Evolutionary conservation across 2,113 vertebrate genomes (phyloP), one percentile per base, ranked within the genome.

Genomic region (Trochalopteron elliotii): DNA sequence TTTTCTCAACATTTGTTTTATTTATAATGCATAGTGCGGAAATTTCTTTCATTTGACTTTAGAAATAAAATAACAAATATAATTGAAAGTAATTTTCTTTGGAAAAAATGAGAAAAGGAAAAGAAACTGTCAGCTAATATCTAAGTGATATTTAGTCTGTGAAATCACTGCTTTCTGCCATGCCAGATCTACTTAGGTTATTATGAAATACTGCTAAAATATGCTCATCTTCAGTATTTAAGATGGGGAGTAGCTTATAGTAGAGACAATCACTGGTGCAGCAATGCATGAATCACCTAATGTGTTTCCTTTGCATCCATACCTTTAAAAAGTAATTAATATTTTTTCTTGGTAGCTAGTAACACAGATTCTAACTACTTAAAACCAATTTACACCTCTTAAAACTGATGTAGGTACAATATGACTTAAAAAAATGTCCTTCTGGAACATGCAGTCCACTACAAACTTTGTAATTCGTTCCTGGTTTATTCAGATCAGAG

Each of bases 261-360:
- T 0, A 28, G 42, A 70, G 12, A 12, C 27, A 72, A 15, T 25
- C 15, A 52, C 4, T 37, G 24, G 6, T 17, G 47, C n/a, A 79
- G 21, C 18, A 76, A 50, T 10, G 3, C 1, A 4, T 31, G 12
- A 59, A 89, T n/a, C 5, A 27, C 8, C 0, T 2, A 2, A 4
- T 15, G 37, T 42, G 14, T 7, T 83, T 49, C 16, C 40, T 40
- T 13, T 15, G 50, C 10, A 37, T 8, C 11, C 7, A 15, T 14
- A 8, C 1, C 13, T 74, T 56, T 10, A 25, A 33, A 72, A 52
- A 53, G 11, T 49, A 44, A 61, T 3, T 1, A 3, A 0, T 20
- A 7, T 35, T 33, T 89, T 61, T 2, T n/a, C 52, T 16, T 35
- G 21, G 11, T 8, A 47, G 11, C 4, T 45, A 10, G 12, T 61